These are phyloP conservation scores for Julus scanicus DNA, from an alignment of 2,888 invertebrate species.

Conservation along the genomic window DNA sequence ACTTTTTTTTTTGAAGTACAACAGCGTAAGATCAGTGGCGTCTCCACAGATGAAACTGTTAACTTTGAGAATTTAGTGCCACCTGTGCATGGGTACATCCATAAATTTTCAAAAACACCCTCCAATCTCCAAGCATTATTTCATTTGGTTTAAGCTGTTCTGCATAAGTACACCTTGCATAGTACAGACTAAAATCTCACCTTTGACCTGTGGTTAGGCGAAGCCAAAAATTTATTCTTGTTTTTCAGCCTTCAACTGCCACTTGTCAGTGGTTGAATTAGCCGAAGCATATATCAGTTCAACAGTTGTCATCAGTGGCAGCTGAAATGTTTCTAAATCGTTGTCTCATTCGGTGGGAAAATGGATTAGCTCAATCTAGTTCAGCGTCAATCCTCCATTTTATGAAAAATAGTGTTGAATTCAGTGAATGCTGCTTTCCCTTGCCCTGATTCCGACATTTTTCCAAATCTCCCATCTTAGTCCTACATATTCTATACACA, in stretches of 20 bases:
- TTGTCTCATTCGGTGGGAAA: not conserved
- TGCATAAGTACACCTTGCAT: not conserved
- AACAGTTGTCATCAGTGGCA: not conserved
- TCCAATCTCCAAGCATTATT: not conserved
- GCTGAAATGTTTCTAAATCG: not conserved
- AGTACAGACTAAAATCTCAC: not conserved
- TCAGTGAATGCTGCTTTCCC: constrained; percentile 17
- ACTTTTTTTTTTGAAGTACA: not conserved
- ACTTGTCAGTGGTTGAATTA: not conserved
- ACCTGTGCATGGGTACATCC: not conserved
- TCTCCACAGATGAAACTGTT: not conserved
- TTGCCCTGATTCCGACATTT: not conserved
- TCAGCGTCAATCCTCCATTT: not conserved
- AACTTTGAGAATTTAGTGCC: not conserved
- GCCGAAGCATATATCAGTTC: not conserved
- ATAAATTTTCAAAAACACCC: too few relatives aligned
- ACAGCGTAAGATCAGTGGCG: not conserved
- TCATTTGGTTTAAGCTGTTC: not conserved
- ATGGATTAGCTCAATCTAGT: not conserved
- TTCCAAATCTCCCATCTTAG: constrained; percentile 12
- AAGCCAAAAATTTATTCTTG: not conserved
- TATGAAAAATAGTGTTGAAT: not conserved
- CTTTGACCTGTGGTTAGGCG: not conserved
- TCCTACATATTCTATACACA: constrained; percentile 15
- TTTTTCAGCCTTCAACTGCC: not conserved